Evolutionary conservation across 2,113 vertebrate genomes (phyloP).

Genomic region (Cyprinodon tularosa): DNA sequence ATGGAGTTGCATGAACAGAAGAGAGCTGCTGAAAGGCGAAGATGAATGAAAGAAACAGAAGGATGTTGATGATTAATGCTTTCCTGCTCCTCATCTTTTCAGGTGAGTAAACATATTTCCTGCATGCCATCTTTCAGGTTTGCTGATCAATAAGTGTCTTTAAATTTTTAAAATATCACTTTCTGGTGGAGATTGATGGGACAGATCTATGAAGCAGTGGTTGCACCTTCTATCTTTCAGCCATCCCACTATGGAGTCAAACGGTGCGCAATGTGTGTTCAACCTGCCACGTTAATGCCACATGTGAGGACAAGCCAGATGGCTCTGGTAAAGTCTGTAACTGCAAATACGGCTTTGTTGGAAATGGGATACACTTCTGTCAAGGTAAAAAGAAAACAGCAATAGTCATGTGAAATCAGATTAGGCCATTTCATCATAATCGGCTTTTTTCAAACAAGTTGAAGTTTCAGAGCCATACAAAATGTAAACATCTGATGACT

Average conservation of each 20-base stretch:
- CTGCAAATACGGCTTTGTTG: slow-evolving; percentile 94
- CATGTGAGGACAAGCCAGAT: slow-evolving; percentile 80
- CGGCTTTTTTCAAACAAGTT: not conserved
- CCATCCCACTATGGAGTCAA: slow-evolving; percentile 9
- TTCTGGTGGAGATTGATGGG: not conserved
- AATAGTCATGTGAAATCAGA: not conserved
- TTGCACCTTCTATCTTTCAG: slow-evolving; percentile 23
- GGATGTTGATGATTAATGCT: not conserved
- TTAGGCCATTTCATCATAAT: not conserved
- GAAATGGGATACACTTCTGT: slow-evolving; percentile 89
- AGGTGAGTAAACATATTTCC: slow-evolving; percentile 34
- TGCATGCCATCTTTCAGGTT: fast-evolving
- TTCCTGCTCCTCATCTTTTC: slow-evolving; percentile 45
- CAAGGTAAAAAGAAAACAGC: slow-evolving; percentile 76
- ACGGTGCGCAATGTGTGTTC: slow-evolving; percentile 82
- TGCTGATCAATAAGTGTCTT: not conserved
- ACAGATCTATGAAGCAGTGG: not conserved
- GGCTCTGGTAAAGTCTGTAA: slow-evolving; percentile 86
- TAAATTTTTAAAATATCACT: not conserved
- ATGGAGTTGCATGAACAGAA: slow-evolving; percentile 23
- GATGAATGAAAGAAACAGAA: slow-evolving; percentile 43
- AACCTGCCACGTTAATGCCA: slow-evolving; percentile 88
- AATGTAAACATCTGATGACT: not conserved
- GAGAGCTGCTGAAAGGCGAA: slow-evolving; percentile 21
- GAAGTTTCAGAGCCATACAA: no score